These are phyloP conservation scores for Spea bombifrons DNA, from an alignment of 2,113 vertebrate species.

Conservation along the genomic window DNA sequence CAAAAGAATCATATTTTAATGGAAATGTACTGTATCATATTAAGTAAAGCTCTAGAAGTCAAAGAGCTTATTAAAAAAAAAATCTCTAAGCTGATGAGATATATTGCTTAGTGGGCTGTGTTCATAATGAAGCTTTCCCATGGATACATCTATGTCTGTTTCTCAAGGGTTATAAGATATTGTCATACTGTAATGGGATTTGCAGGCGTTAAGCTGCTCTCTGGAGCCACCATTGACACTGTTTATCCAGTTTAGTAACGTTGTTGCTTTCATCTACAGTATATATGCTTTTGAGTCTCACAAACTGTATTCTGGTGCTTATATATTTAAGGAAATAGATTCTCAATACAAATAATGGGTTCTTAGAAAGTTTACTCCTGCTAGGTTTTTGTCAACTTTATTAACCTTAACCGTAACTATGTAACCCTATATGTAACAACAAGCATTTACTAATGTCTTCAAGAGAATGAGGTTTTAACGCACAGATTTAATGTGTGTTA, in stretches of 20 bases:
- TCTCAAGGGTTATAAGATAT: conserved; percentile 24
- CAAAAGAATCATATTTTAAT: not conserved
- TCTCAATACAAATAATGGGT: too few relatives aligned
- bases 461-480: too few relatives aligned
- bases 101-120: not conserved
- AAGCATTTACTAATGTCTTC: too few relatives aligned
- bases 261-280: too few relatives aligned
- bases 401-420: too few relatives aligned
- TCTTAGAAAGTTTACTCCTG: too few relatives aligned
- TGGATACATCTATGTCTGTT: not conserved
- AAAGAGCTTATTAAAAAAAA: not conserved
- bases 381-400: too few relatives aligned
- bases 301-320: too few relatives aligned
- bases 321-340: too few relatives aligned
- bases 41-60: not conserved
- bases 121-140: conserved; percentile 11
- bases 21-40: not conserved
- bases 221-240: conserved; percentile 1
- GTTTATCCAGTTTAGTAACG: not conserved
- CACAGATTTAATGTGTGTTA: too few relatives aligned
- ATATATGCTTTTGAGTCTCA: too few relatives aligned
- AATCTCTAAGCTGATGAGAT: not conserved
- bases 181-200: not conserved
- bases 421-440: too few relatives aligned
- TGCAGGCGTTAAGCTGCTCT: not conserved